A percentile compares a stretch with the other conserved stretches of the same genome.
Evolutionary conservation across 2,797 vertebrate species (phyloP).

Genomic region (Pseudomugil tenellus): DNA sequence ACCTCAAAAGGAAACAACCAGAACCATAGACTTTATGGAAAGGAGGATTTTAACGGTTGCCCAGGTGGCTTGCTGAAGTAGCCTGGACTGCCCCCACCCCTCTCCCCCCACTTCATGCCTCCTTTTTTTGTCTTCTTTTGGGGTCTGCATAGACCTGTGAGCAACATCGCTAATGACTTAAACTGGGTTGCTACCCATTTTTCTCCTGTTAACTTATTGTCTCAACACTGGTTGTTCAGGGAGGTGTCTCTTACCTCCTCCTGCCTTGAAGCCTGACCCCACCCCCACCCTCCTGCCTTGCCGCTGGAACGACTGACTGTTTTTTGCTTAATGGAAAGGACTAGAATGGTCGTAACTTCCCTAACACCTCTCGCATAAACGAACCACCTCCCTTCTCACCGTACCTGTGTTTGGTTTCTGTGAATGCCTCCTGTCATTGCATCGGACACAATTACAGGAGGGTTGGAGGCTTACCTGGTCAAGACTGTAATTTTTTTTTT

Average conservation of each 20-base stretch:
- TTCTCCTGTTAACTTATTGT: constrained; percentile 85
- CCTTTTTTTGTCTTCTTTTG: constrained; percentile 35
- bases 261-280: constrained; percentile 59
- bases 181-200: constrained; percentile 68
- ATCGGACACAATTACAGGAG: constrained; percentile 31
- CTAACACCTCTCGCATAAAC: constrained; percentile 37
- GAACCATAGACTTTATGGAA: constrained; percentile 64
- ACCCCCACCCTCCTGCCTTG: constrained; percentile 42
- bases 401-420: constrained; percentile 53
- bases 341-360: constrained; percentile 67
- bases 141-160: constrained; percentile 70
- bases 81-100: constrained; percentile 42
- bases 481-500: constrained; percentile 48
- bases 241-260: constrained; percentile 56
- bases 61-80: constrained; percentile 53
- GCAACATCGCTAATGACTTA: constrained; percentile 79
- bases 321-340: constrained; percentile 62
- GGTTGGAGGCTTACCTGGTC: constrained; percentile 46
- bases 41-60: constrained; percentile 63
- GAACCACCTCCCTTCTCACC: constrained; percentile 15
- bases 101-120: constrained; percentile 6
- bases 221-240: constrained; percentile 85
- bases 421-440: constrained; percentile 36
- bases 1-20: constrained; percentile 60
- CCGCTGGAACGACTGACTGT: constrained; percentile 65